phyloP scores from a whole-genome alignment of 1,140 invertebrate genomes.

The Popillia japonica region DNA sequence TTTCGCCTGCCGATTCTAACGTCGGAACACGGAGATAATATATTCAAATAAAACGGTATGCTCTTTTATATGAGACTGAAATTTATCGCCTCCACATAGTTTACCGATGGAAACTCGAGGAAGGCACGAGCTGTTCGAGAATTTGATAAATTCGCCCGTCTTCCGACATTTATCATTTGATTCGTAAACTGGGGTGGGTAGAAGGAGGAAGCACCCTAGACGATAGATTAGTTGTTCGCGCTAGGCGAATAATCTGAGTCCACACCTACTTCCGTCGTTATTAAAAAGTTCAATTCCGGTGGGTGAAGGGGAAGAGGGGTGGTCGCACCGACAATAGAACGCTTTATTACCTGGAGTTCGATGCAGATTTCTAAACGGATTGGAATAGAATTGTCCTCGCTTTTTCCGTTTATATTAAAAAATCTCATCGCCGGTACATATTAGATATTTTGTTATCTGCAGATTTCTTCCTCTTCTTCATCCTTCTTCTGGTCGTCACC shows the following conservation, averaged over 20 bases:
- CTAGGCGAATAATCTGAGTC: no score
- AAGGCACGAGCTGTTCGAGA: not conserved
- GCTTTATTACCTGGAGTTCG: not conserved
- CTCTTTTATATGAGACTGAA: constrained; percentile 20
- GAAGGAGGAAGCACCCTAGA: not conserved
- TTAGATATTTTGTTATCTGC: no score
- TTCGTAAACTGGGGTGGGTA: not conserved
- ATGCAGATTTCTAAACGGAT: no score
- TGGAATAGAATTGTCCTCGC: no score
- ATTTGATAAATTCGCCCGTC: constrained; percentile 14
- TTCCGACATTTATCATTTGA: constrained; percentile 7
- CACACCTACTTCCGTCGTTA: not conserved
- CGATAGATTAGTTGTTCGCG: not conserved
- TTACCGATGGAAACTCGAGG: not conserved
- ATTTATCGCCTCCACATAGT: constrained; percentile 13
- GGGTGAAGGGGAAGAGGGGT: no score
- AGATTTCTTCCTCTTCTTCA: no score
- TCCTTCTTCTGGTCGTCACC: no score
- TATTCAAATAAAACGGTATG: constrained; percentile 29
- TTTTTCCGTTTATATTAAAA: no score
- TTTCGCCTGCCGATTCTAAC: no score
- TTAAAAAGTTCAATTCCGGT: constrained; percentile 1
- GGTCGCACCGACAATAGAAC: constrained; percentile 6
- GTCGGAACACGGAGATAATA: constrained; percentile 19
- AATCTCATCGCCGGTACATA: no score